Evolutionary conservation across 2,113 vertebrate genomes (phyloP).

Genomic region (Xiphophorus couchianus): DNA sequence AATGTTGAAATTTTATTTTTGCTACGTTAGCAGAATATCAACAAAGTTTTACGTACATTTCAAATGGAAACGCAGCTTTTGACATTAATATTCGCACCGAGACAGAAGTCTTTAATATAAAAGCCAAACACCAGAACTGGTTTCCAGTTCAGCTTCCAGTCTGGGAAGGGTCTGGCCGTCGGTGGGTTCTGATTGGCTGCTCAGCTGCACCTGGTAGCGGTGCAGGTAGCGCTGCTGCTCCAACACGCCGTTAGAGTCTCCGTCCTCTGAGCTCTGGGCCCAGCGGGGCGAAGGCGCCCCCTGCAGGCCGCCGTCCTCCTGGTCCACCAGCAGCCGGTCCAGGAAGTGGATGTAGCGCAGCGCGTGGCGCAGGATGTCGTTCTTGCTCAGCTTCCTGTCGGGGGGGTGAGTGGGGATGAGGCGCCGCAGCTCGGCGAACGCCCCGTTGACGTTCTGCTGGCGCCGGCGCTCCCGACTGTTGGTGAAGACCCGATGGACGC

Average conservation of each 20-base stretch:
- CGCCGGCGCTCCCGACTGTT: constrained; percentile 57
- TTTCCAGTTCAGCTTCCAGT: not conserved
- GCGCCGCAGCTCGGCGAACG: constrained; percentile 50
- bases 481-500: constrained; percentile 17
- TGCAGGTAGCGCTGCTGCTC: constrained; percentile 25
- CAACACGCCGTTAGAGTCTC: constrained; percentile 19
- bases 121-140: not conserved
- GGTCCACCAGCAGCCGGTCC: constrained; percentile 40
- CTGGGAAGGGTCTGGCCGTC: not conserved
- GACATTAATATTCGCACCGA: not conserved
- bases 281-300: not conserved
- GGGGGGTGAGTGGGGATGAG: constrained; percentile 66
- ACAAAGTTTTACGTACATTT: too few relatives aligned
- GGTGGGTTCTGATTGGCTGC: not conserved
- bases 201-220: constrained; percentile 3
- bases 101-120: not conserved
- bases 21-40: too few relatives aligned
- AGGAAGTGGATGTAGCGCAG: constrained; percentile 66
- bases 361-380: constrained; percentile 58
- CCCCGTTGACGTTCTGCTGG: constrained; percentile 63
- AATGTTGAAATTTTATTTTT: too few relatives aligned
- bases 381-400: constrained; percentile 67
- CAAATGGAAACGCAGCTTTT: too few relatives aligned
- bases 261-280: constrained; percentile 6
- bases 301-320: not conserved